These are phyloP conservation scores for Gallinago jamesoni DNA, from an alignment of 2,113 vertebrate genomes.

Conservation along the genomic window DNA sequence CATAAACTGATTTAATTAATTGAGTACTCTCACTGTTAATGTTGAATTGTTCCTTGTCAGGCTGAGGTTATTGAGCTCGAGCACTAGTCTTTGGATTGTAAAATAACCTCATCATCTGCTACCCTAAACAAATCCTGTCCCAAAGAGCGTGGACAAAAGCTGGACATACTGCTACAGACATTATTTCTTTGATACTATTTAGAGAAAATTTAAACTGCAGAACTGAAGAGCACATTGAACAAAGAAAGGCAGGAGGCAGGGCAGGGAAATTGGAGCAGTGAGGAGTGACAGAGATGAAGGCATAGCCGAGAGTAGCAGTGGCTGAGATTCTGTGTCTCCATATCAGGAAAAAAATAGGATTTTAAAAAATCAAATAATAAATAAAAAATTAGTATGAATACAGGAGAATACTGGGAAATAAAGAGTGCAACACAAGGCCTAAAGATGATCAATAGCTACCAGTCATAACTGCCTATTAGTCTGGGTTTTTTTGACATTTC, in stretches of 20 bases:
- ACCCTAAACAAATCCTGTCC: not conserved
- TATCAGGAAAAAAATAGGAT: not conserved
- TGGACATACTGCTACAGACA: not conserved
- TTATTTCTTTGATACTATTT: not conserved
- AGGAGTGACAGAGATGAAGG: not conserved
- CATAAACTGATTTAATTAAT: conserved; percentile 1
- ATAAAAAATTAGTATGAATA: not conserved
- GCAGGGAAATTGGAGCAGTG: not conserved
- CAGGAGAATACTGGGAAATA: not conserved
- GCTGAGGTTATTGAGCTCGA: not conserved
- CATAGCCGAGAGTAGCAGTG: not conserved
- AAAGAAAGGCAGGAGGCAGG: not conserved
- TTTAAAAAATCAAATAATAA: not conserved
- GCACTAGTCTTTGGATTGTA: not conserved
- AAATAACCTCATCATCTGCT: not conserved
- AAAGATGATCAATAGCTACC: not conserved
- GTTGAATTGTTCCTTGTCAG: not conserved
- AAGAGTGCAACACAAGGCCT: not conserved
- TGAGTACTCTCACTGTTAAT: not conserved
- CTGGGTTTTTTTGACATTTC: not conserved
- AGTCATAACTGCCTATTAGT: not conserved
- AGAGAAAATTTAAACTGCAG: not conserved
- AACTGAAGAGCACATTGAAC: not conserved
- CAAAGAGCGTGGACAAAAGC: not conserved
- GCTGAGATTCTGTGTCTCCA: not conserved